Base-by-base conservation (phyloP, 2,113 vertebrate genomes). In the Centropus unirufus region DNA sequence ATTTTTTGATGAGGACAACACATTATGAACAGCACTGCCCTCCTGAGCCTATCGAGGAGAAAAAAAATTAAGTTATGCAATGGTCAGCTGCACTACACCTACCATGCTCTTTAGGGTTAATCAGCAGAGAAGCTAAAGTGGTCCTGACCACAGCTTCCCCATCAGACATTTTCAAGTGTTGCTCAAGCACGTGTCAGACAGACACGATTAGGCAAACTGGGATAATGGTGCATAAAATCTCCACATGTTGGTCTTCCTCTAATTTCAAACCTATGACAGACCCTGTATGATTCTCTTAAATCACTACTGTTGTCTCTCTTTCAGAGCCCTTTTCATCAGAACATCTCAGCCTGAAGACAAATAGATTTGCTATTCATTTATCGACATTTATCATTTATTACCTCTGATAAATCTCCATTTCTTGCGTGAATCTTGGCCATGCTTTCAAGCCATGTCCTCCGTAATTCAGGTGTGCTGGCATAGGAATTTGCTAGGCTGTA, bases 401-500 rank as follows among this genome's bases (percentile, higher is more conserved):
- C 99, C 99, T 99, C 99, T 8, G 99, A 99, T 59, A 99, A 98
- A 93, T 99, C 99, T 82, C 99, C 99, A 6, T 99, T 99, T 93
- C 99, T 98, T 8, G 99, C 99, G 0, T 99, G 99, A 85, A 99
- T 98, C 95, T 99, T 99, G 91, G 99, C 99, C 99, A 99, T 99
- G 97, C 99, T 99, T 97, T 99, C 99, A 20, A 99, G 97, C 99
- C 99, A 99, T 1, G 99, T 99, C 94, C 99, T 98, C 4, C 99
- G 98, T 2, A 99, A 97, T 95, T 99, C 99, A 0, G 99, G 99
- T 2, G 99, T 99, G 97, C 99, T 99, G 30, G 99, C 99, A 6
- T 99, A 99, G 8, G 99, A 99, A 93, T 99, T 99, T 54, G 99
- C 99, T 36, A 99, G 97, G 94, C 99, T 99, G 97, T 99, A 99